A percentile compares a stretch with the other conserved stretches of the same genome.
Conservation (phyloP, 1,140 invertebrate genomes). For the Phortica variegata region DNA sequence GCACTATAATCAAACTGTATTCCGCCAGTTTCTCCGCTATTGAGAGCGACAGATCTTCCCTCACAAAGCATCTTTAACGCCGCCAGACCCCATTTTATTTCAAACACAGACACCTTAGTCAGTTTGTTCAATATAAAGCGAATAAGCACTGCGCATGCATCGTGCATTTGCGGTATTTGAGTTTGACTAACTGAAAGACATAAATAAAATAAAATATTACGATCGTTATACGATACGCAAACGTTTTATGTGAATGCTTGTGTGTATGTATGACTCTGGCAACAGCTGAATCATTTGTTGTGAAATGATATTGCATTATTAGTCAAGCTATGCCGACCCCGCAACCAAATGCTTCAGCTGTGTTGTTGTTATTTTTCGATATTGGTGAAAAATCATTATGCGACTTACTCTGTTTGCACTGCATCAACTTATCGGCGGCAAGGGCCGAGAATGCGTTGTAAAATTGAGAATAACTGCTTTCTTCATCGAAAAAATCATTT, state of each 20-base stretch:
- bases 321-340: no score
- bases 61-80: conserved; percentile 52
- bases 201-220: conserved; percentile 3
- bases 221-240: no score
- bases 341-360: no score
- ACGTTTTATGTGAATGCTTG: no score
- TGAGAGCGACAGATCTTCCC: conserved; percentile 20
- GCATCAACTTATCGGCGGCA: conserved; percentile 74
- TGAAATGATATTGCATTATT: no score
- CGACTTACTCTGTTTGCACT: conserved; percentile 68
- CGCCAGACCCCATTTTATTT: conserved; percentile 49
- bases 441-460: conserved; percentile 75
- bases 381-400: conserved; percentile 23
- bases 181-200: conserved; percentile 64
- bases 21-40: conserved; percentile 1
- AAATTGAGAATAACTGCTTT: conserved; percentile 73
- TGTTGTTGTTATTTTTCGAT: no score
- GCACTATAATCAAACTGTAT: conserved; percentile 43
- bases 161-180: conserved; percentile 59
- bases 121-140: conserved; percentile 47
- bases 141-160: conserved; percentile 47
- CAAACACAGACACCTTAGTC: conserved; percentile 41
- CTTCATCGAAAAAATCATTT: conserved; percentile 71
- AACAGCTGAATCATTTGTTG: no score
- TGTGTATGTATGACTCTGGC: no score